Evolutionary conservation across 2,888 invertebrate species (phyloP), one percentile per base, ranked within the genome.

Genomic region (Ornithoptera alexandrae): DNA sequence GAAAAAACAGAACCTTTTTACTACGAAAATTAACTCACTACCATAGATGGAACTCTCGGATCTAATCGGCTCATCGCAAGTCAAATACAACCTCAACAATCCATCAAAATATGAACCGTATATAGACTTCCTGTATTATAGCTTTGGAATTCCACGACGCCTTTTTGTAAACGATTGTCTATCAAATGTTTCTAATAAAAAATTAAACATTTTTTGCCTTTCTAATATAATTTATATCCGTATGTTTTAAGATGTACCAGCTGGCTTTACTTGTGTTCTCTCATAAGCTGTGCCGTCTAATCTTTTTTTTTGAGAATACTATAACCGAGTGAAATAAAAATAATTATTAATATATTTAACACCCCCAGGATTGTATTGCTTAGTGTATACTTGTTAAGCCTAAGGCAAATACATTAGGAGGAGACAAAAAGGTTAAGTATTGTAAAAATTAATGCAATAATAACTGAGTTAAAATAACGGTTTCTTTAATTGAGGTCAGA

Each of bases 401-500:
- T 8, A 18, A 15, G 20, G 20, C 20, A 12, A 18, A 4, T 78
- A 80, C 78, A 78, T 84, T 81, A 82, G 79, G 78, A 76, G 75
- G 74, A 76, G 78, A 75, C 74, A 76, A 76, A 71, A 78, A 80
- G 76, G 78, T 75, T 79, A 73, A 75, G 79, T 79, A 81, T 88
- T 88, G 84, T 84, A 86, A 87, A 86, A 87, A 79, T 74, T 84
- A 87, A 88, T 84, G 88, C 88, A 90, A 89, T 85, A 84, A 85
- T 84, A 89, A 86, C 83, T 81, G 84, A 86, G 85, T 86, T 84
- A 86, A 85, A 81, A 76, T 92, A 92, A 92, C 92, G 91, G 91
- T 88, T 74, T 80, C 84, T 85, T 92, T 92, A 90, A 90, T 90
- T 84, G 86, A 82, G 92, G 92, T 89, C 88, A 86, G 79, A 84